Evolutionary conservation across 1,140 invertebrate species (phyloP).

Genomic region (Diuraphis noxia): DNA sequence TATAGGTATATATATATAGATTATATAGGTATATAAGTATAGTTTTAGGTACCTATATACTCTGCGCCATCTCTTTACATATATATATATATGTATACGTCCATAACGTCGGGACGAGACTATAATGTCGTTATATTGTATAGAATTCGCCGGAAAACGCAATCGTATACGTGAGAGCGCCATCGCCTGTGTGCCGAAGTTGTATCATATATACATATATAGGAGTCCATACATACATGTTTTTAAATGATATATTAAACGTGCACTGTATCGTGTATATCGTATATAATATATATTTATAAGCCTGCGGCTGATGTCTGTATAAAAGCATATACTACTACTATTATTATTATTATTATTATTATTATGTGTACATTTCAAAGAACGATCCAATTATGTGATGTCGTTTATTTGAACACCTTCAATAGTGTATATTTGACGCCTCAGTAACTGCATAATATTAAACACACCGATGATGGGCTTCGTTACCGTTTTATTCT

Average conservation of each 20-base stretch:
- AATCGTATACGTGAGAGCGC: not conserved
- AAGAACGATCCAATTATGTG: conserved; percentile 7
- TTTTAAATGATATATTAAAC: conserved; percentile 1
- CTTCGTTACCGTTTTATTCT: not conserved
- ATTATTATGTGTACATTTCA: not conserved
- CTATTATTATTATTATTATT: not conserved
- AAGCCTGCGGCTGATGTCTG: not conserved
- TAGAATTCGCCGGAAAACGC: not conserved
- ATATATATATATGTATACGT: too few relatives aligned
- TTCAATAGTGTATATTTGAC: not conserved
- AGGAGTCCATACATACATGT: not conserved
- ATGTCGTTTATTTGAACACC: conserved; percentile 2
- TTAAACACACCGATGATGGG: not conserved
- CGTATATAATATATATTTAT: conserved; percentile 5
- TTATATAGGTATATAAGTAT: too few relatives aligned
- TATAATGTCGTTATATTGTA: not conserved
- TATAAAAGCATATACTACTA: not conserved
- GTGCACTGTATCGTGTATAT: not conserved
- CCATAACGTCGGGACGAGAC: not conserved
- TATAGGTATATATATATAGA: not conserved
- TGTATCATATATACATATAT: too few relatives aligned
- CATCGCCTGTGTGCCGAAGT: not conserved
- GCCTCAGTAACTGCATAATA: not conserved
- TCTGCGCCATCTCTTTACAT: not conserved
- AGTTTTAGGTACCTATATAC: not conserved